Evolutionary conservation across 2,888 invertebrate genomes (phyloP), one percentile per base, ranked within the genome.

Genomic region (Nomada ferruginata): DNA sequence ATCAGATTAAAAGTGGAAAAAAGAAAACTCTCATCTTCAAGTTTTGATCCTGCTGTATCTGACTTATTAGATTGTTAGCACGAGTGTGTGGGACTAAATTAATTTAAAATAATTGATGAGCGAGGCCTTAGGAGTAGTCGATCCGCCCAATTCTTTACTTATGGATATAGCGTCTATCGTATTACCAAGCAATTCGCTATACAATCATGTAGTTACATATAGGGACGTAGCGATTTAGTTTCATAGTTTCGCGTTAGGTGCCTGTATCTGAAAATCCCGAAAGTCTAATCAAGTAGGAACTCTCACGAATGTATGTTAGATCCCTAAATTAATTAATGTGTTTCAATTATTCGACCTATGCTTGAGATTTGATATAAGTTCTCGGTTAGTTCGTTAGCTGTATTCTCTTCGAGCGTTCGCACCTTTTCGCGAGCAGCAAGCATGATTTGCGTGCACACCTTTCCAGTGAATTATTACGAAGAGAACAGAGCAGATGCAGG

Each of bases 71-170:
- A 85, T 84, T 87, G 85, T 90, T 92, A 92, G 90, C 85, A 85
- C 88, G 90, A 90, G 91, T 92, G 91, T 88, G 89, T 89, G 92
- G 90, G 91, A 92, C 90, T 92, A 91, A 92, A 91, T 89, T 90
- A 87, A 90, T 87, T 89, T 89, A 84, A 85, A 87, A 86, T 76
- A 78, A 88, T 84, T 82, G 66, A 92, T 92, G 91, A 93, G 93
- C 89, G 93, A 93, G 93, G 93, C 93, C 93, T 93, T 93, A 93
- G 93, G 90, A 92, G 92, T 93, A 93, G 93, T 92, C 91, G 91
- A 93, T 93, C 93, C 93, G 93, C 93, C 93, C 93, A 93, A 92
- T 89, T 91, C 89, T 91, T 91, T 85, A 85, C 84, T 85, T 84
- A 71, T 36, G 80, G 70, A 83, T 83, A 83, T 84, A 89, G 86